phyloP scores from a whole-genome alignment of 1,140 invertebrate genomes.

The Tribolium madens region DNA sequence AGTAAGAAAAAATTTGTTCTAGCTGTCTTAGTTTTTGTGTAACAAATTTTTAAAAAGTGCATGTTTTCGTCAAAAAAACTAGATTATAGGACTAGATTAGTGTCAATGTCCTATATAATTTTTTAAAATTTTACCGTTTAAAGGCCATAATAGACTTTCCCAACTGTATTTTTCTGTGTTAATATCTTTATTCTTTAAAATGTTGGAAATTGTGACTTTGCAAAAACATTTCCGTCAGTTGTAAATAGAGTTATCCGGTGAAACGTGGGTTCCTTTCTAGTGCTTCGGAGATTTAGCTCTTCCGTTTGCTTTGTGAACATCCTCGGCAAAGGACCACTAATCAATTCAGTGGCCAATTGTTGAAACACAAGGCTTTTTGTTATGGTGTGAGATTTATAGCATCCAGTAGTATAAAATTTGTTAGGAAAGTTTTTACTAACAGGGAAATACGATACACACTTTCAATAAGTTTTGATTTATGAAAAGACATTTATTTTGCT shows the following conservation, averaged over 20 bases:
- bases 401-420: background rate
- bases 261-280: constrained; percentile 13
- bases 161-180: too few species aligned
- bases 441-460: constrained; percentile 9
- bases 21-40: too few species aligned
- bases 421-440: background rate
- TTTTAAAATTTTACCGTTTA: too few species aligned
- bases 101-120: too few species aligned
- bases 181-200: too few species aligned
- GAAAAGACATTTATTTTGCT: constrained; percentile 5
- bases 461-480: constrained; percentile 23
- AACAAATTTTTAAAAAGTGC: too few species aligned
- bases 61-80: too few species aligned
- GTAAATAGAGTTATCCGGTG: constrained; percentile 45
- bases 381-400: constrained; percentile 1
- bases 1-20: too few species aligned
- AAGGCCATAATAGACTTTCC: too few species aligned
- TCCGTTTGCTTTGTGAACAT: constrained; percentile 22
- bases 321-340: constrained; percentile 13
- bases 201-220: constrained; percentile 36
- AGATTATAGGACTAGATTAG: too few species aligned
- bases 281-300: constrained; percentile 26
- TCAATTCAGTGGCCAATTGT: constrained; percentile 13
- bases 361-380: constrained; percentile 16
- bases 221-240: constrained; percentile 45